Evolutionary conservation across 2,113 vertebrate species (phyloP).

Genomic region (Semicossyphus pulcher): DNA sequence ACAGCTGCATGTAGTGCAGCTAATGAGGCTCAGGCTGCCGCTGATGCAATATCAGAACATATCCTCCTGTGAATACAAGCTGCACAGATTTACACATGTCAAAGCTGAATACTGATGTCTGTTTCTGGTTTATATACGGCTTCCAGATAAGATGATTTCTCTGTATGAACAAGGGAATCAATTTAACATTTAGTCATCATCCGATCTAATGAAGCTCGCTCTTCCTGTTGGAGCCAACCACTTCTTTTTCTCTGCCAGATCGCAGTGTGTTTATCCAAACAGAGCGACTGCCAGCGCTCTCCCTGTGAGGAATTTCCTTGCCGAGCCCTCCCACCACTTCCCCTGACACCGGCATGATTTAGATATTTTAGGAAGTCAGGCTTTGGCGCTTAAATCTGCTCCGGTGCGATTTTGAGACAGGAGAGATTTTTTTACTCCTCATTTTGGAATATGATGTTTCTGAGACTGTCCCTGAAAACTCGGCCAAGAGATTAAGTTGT

Average conservation of each 20-base stretch:
- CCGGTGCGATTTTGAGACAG: not conserved
- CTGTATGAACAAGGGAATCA: constrained; percentile 34
- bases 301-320: constrained; percentile 59
- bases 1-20: constrained; percentile 20
- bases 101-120: constrained; percentile 23
- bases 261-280: constrained; percentile 56
- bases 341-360: constrained; percentile 43
- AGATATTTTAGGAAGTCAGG: constrained; percentile 56
- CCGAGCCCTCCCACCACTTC: constrained; percentile 50
- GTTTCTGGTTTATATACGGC: constrained; percentile 17
- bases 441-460: constrained; percentile 5
- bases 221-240: constrained; percentile 7
- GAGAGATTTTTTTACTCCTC: constrained; percentile 12
- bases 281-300: constrained; percentile 56
- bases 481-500: not conserved
- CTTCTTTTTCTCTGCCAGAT: constrained; percentile 35
- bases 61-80: constrained; percentile 26
- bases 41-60: constrained; percentile 42
- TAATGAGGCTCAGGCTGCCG: constrained; percentile 47
- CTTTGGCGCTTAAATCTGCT: constrained; percentile 7
- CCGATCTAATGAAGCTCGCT: constrained; percentile 54
- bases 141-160: constrained; percentile 42
- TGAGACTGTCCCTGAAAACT: not conserved
- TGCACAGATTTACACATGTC: constrained; percentile 41
- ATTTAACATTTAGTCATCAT: constrained; percentile 53